A percentile compares a stretch with the other conserved stretches of the same genome.
These are phyloP conservation scores for Orientallactaga bullata DNA, from an alignment of 2,113 vertebrate species.

Conservation along the genomic window DNA sequence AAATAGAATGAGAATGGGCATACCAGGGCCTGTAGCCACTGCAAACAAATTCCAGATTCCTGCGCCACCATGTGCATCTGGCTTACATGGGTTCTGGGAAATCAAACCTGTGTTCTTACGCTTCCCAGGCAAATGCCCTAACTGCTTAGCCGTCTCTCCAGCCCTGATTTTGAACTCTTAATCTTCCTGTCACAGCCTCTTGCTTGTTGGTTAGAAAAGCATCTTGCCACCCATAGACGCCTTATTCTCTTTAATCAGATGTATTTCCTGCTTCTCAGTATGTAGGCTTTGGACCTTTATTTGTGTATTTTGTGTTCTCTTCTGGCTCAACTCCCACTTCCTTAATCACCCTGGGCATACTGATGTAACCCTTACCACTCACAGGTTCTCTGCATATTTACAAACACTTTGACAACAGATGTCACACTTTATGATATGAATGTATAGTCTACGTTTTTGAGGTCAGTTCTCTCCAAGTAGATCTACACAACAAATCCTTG, in stretches of 20 bases:
- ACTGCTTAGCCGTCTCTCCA: too few species aligned
- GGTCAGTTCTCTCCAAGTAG: background rate
- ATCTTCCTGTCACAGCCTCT: too few species aligned
- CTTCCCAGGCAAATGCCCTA: too few species aligned
- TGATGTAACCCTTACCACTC: background rate
- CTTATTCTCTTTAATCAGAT: background rate
- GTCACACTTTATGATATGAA: background rate
- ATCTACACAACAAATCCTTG: background rate
- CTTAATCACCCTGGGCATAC: background rate
- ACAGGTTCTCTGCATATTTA: background rate
- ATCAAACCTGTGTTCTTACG: too few species aligned
- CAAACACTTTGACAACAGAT: background rate
- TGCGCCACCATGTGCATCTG: too few species aligned
- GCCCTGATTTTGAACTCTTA: background rate
- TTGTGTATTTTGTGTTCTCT: background rate
- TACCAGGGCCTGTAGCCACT: too few species aligned
- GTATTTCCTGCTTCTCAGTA: background rate
- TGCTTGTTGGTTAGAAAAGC: background rate
- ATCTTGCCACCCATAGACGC: background rate
- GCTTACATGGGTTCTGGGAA: too few species aligned
- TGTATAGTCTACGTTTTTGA: background rate
- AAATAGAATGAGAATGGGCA: background rate
- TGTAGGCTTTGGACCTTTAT: background rate
- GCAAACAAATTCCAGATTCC: too few species aligned
- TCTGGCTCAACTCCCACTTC: background rate